phyloP scores from a whole-genome alignment of 2,113 vertebrate genomes.

The Brachirus orientalis region DNA sequence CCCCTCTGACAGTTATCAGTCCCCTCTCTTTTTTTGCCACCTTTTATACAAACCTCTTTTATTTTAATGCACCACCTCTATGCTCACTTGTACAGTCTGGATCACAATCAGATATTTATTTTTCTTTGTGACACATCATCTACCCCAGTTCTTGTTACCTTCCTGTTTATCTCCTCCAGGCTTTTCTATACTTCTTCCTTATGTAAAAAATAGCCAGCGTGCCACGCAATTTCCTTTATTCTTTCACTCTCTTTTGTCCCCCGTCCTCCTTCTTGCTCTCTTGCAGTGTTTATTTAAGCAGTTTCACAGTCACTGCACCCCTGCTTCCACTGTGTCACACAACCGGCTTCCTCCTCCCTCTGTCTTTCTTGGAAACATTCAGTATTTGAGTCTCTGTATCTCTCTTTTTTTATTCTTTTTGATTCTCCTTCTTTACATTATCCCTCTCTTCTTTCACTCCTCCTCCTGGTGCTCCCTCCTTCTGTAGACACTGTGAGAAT shows the following conservation, averaged over 20 bases:
- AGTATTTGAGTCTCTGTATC: constrained; percentile 33
- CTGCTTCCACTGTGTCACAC: constrained; percentile 54
- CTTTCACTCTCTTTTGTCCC: constrained; percentile 23
- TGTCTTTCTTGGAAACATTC: constrained; percentile 35
- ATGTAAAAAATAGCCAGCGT: constrained; percentile 15
- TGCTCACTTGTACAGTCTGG: constrained; percentile 27
- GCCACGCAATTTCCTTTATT: constrained; percentile 13
- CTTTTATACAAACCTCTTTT: constrained; percentile 48
- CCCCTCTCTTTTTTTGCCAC: constrained; percentile 34
- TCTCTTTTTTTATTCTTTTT: not conserved
- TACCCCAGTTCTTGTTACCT: constrained; percentile 22
- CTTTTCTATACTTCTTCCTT: constrained; percentile 13
- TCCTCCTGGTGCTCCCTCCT: constrained; percentile 38
- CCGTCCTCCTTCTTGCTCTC: constrained; percentile 39
- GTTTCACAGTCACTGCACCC: constrained; percentile 77
- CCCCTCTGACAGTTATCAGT: constrained; percentile 38
- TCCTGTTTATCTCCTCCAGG: constrained; percentile 10
- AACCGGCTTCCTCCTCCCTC: constrained; percentile 30
- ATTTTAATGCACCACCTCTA: constrained; percentile 38
- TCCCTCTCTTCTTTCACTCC: constrained; percentile 6
- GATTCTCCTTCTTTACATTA: not conserved
- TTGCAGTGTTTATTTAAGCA: constrained; percentile 78
- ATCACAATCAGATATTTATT: constrained; percentile 41
- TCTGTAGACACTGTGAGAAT: constrained; percentile 46
- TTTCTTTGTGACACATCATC: constrained; percentile 26